Conservation (phyloP, 2,797 vertebrate species). For the Ptychadena robeensis region DNA sequence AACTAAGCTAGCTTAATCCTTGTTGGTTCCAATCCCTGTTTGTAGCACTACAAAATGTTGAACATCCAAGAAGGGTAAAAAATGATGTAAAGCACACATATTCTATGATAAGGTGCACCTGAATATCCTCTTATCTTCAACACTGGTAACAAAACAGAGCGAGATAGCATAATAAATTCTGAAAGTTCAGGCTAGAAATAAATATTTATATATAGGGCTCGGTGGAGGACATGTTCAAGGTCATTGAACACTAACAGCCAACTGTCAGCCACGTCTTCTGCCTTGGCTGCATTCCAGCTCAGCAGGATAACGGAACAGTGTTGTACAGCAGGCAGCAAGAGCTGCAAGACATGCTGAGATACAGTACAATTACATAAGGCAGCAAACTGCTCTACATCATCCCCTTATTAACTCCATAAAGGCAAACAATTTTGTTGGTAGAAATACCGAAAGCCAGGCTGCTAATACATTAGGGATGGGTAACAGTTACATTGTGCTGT, state of each 20-base stretch:
- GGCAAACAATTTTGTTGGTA: neutral
- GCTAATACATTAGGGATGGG: neutral
- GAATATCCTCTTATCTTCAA: neutral
- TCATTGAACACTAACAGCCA: conserved; percentile 6
- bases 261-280: neutral
- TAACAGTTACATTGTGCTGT: neutral
- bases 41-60: too few relatives aligned
- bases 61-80: too few relatives aligned
- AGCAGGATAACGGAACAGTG: neutral
- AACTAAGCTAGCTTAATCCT: too few relatives aligned
- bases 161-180: conserved; percentile 31
- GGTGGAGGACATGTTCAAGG: conserved; percentile 13
- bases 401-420: neutral
- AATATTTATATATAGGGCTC: conserved; percentile 1
- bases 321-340: neutral
- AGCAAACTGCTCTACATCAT: neutral
- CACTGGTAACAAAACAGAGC: too few relatives aligned
- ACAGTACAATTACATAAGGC: neutral
- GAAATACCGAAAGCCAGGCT: neutral
- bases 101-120: too few relatives aligned
- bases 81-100: too few relatives aligned
- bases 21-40: too few relatives aligned
- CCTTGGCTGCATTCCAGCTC: conserved; percentile 1
- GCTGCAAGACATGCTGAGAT: neutral
- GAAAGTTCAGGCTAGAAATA: conserved; percentile 17